Evolutionary conservation across 2,113 vertebrate species (phyloP).

Genomic region (Mustelus asterias): DNA sequence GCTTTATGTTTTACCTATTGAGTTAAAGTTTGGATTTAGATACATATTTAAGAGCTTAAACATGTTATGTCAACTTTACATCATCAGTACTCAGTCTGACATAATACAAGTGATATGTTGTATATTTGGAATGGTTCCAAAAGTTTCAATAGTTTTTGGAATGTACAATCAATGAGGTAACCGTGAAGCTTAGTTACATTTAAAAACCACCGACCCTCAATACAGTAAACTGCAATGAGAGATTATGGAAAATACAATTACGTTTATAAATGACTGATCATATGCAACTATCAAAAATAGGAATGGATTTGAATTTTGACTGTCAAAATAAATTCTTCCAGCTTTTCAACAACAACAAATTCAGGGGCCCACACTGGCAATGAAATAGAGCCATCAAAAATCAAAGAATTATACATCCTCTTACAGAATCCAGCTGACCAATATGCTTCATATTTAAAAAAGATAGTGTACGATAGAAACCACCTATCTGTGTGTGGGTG

Average conservation of each 20-base stretch:
- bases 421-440: not conserved
- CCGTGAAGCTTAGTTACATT: constrained; percentile 92
- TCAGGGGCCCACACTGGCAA: constrained; percentile 3
- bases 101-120: constrained; percentile 91
- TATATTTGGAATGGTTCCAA: constrained; percentile 77
- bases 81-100: constrained; percentile 63
- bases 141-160: constrained; percentile 89
- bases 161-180: constrained; percentile 98
- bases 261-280: constrained; percentile 44
- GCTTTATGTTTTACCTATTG: constrained; percentile 64
- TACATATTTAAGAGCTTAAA: constrained; percentile 79
- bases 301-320: constrained; percentile 46
- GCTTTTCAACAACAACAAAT: constrained; percentile 29
- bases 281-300: constrained; percentile 80
- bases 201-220: constrained; percentile 71
- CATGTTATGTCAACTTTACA: constrained; percentile 52
- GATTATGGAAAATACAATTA: constrained; percentile 71
- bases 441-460: not conserved
- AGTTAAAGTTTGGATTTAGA: constrained; percentile 66
- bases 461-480: constrained; percentile 11
- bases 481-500: not conserved
- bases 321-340: constrained; percentile 36
- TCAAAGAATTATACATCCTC: not conserved
- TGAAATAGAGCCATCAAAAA: constrained; percentile 8
- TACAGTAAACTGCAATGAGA: constrained; percentile 66